phyloP scores from a whole-genome alignment of 2,113 vertebrate species.

The Lampris megalopsis region DNA sequence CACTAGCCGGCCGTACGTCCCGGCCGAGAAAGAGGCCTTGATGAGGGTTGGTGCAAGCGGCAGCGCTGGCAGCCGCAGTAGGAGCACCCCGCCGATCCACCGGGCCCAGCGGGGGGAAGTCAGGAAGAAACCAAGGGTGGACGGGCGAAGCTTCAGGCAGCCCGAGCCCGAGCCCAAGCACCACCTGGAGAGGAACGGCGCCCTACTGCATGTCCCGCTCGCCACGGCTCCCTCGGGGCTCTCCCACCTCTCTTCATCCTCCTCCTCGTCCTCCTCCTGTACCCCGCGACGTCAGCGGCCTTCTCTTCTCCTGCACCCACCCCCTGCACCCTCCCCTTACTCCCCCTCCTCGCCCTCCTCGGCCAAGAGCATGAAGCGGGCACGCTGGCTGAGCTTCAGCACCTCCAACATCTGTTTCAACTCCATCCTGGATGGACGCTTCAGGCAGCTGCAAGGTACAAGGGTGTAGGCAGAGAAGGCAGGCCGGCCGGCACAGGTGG shows the following conservation, averaged over 20 bases:
- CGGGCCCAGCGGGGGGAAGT: slow-evolving; percentile 59
- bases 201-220: slow-evolving; percentile 61
- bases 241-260: slow-evolving; percentile 35
- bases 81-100: slow-evolving; percentile 80
- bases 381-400: slow-evolving; percentile 83
- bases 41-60: slow-evolving; percentile 53
- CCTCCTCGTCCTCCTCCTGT: slow-evolving; percentile 53
- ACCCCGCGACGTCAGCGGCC: slow-evolving; percentile 58
- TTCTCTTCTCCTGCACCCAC: slow-evolving; percentile 43
- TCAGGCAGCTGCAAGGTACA: slow-evolving; percentile 86
- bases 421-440: slow-evolving; percentile 84
- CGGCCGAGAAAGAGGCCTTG: slow-evolving; percentile 65
- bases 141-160: slow-evolving; percentile 35
- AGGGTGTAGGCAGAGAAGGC: neutral
- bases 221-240: slow-evolving; percentile 33
- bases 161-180: slow-evolving; percentile 55
- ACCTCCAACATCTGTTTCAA: slow-evolving; percentile 84
- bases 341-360: slow-evolving; percentile 70
- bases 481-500: neutral
- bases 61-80: slow-evolving; percentile 69
- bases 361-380: slow-evolving; percentile 75
- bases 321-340: slow-evolving; percentile 42
- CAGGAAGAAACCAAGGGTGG: slow-evolving; percentile 54
- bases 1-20: slow-evolving; percentile 44
- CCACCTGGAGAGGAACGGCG: slow-evolving; percentile 77